These are phyloP conservation scores for Sylvilagus floridanus DNA, from an alignment of 2,797 vertebrate genomes.

Conservation along the genomic window DNA sequence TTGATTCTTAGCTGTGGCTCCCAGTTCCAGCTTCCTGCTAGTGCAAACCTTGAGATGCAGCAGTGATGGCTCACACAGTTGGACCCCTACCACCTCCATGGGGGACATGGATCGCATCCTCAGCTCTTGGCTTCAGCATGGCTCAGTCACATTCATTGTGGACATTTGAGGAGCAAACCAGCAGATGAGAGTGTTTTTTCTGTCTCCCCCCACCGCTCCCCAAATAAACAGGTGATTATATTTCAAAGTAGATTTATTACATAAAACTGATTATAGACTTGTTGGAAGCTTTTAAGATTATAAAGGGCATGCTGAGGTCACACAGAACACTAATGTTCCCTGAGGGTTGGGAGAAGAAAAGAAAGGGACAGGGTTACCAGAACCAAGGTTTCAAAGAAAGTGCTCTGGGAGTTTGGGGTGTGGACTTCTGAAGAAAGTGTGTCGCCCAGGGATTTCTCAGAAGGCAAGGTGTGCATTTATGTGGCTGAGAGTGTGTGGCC, in stretches of 20 bases:
- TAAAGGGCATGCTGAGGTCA: background rate
- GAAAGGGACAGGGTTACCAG: background rate
- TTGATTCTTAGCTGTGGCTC: no score
- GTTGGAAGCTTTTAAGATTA: background rate
- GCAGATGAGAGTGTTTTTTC: no score
- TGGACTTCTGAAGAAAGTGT: background rate
- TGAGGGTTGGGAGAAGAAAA: background rate
- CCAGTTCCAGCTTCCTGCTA: no score
- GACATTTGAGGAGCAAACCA: no score
- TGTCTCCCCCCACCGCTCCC: no score
- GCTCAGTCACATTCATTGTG: no score
- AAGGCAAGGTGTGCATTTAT: background rate
- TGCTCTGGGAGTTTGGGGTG: background rate
- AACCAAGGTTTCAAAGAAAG: background rate
- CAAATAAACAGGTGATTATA: background rate
- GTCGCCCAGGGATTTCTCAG: background rate
- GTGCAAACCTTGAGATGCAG: no score
- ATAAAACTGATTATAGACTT: background rate
- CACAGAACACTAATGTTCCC: background rate
- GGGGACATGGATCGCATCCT: no score
- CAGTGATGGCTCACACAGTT: no score
- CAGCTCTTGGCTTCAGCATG: no score
- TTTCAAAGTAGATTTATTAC: background rate
- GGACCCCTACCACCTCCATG: no score
- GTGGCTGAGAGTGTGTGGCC: background rate